phyloP scores from a whole-genome alignment of 1,140 invertebrate genomes.

The Psix sp. region DNA sequence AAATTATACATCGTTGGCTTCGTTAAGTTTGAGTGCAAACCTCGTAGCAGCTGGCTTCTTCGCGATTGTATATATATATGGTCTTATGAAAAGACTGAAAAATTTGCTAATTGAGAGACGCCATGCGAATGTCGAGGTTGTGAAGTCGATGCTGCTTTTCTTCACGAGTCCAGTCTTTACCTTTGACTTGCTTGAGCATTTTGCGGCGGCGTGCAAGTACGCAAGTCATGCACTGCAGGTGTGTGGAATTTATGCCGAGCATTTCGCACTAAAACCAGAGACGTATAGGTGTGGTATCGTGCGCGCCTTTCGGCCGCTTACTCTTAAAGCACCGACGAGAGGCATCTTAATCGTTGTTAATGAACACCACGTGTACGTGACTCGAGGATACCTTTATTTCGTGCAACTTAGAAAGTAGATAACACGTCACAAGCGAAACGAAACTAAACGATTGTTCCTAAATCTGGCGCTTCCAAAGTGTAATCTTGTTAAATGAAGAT shows the following conservation, averaged over 20 bases:
- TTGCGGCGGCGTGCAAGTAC: slow-evolving; percentile 31
- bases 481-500: too few relatives aligned
- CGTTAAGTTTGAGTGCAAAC: slow-evolving; percentile 24
- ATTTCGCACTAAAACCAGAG: slow-evolving; percentile 38
- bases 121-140: slow-evolving; percentile 34
- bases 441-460: too few relatives aligned
- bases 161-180: slow-evolving; percentile 22
- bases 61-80: slow-evolving; percentile 5
- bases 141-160: slow-evolving; percentile 21
- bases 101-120: slow-evolving; percentile 50
- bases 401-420: slow-evolving; percentile 47
- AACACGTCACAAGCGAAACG: slow-evolving; percentile 13
- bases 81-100: slow-evolving; percentile 30
- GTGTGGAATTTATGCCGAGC: slow-evolving; percentile 57
- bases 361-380: slow-evolving; percentile 63
- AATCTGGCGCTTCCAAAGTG: too few relatives aligned
- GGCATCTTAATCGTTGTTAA: slow-evolving; percentile 69
- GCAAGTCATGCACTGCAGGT: slow-evolving; percentile 54
- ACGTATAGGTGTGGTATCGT: slow-evolving; percentile 55
- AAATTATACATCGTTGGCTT: slow-evolving; percentile 53
- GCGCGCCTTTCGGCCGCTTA: slow-evolving; percentile 52
- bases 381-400: slow-evolving; percentile 55
- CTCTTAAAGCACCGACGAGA: slow-evolving; percentile 56
- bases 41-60: slow-evolving; percentile 36
- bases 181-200: slow-evolving; percentile 31